Conservation (phyloP, 30 jellyfish, hydroid and myxozoan genomes). For the Mastigias papua region DNA sequence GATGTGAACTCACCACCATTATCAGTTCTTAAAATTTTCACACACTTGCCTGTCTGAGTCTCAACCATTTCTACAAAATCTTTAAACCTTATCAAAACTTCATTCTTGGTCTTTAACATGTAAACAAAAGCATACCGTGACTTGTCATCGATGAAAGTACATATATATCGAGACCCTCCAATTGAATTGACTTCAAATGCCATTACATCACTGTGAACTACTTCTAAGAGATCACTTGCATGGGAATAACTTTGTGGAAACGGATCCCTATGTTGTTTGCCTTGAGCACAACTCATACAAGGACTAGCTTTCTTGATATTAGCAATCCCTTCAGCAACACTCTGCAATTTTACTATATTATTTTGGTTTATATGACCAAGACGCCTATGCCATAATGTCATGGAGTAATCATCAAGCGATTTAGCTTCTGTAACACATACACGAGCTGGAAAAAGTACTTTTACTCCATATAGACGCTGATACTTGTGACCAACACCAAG, state of each 20-base stretch:
- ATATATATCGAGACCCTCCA: slow-evolving; percentile 45
- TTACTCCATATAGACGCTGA: slow-evolving; percentile 30
- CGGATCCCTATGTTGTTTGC: slow-evolving; percentile 46
- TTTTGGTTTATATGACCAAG: slow-evolving; percentile 33
- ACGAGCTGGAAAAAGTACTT: slow-evolving; percentile 38
- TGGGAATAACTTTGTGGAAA: slow-evolving; percentile 18
- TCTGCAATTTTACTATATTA: slow-evolving; percentile 21
- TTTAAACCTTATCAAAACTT: slow-evolving; percentile 14
- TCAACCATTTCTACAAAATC: slow-evolving; percentile 39
- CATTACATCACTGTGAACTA: slow-evolving; percentile 62
- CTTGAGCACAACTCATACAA: slow-evolving; percentile 52
- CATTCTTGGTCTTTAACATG: slow-evolving; percentile 29
- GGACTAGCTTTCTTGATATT: slow-evolving; percentile 1
- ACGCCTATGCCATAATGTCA: slow-evolving; percentile 41
- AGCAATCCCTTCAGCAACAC: slow-evolving; percentile 28
- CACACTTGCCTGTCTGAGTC: slow-evolving; percentile 25
- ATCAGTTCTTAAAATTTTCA: slow-evolving; percentile 21
- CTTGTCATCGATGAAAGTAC: slow-evolving; percentile 50
- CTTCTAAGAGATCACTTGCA: slow-evolving; percentile 7
- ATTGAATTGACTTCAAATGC: slow-evolving; percentile 32
- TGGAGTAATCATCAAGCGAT: slow-evolving; percentile 19
- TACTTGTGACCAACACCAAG: slow-evolving; percentile 43
- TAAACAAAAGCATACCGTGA: slow-evolving; percentile 27
- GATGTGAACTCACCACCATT: slow-evolving; percentile 39
- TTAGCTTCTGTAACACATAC: slow-evolving; percentile 27